Conservation (phyloP, 2,888 invertebrate genomes). For the Melanchra persicariae region DNA sequence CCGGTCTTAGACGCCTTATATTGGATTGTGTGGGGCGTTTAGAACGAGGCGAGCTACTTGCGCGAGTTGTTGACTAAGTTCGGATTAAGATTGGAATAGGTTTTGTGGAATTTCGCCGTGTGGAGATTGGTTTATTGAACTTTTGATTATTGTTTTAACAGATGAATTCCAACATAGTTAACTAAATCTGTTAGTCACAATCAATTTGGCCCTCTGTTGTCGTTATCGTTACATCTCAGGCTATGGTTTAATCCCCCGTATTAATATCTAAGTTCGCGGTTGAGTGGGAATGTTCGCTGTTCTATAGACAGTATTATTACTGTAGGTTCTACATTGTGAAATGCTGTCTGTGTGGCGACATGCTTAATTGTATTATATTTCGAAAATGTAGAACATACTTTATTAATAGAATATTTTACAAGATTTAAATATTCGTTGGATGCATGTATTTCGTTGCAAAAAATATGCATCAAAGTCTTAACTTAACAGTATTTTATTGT, state of each 20-base stretch:
- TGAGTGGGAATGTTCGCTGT: slow-evolving; percentile 25
- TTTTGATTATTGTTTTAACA: slow-evolving; percentile 9
- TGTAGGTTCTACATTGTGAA: slow-evolving; percentile 5
- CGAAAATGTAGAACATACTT: neutral
- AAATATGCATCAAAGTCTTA: slow-evolving; percentile 15
- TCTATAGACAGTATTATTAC: neutral
- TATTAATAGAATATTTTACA: neutral
- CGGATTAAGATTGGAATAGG: slow-evolving; percentile 26
- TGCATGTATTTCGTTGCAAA: neutral
- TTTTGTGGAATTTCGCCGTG: slow-evolving; percentile 18
- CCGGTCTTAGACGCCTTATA: slow-evolving; percentile 62
- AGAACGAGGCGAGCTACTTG: slow-evolving; percentile 38
- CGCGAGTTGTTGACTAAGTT: slow-evolving; percentile 29
- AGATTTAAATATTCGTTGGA: neutral
- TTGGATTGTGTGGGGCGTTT: slow-evolving; percentile 52
- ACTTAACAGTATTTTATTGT: slow-evolving; percentile 53
- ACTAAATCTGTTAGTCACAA: slow-evolving; percentile 47
- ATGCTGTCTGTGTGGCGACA: neutral
- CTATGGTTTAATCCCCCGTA: slow-evolving; percentile 44
- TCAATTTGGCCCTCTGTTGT: slow-evolving; percentile 46
- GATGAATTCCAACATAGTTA: neutral
- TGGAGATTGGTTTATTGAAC: slow-evolving; percentile 6
- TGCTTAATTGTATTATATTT: neutral
- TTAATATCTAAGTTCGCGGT: slow-evolving; percentile 59
- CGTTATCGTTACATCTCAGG: slow-evolving; percentile 40